Base-by-base conservation (phyloP, 1,140 invertebrate genomes). In the Euborellia annulipes region DNA sequence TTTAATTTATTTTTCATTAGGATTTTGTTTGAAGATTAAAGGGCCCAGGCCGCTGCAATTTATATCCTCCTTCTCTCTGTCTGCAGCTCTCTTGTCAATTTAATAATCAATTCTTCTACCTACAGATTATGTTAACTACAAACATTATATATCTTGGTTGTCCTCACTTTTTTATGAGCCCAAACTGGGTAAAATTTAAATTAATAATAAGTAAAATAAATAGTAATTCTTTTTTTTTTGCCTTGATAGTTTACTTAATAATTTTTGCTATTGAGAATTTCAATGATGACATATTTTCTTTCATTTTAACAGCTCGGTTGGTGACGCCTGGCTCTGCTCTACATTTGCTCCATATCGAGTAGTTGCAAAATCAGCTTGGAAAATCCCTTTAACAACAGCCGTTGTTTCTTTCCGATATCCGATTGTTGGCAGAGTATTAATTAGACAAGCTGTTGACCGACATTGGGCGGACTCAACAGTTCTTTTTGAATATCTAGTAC, bases 341-440 rank as follows among this genome's bases (percentile, higher is more conserved):
- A 70, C 70, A 2, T 65, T 87, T 14, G 61, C 65, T 3, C 67
- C 72, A 21, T 84, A 84, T 56, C 68, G 76, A 52, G 60, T 62
- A 2, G 69, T 36, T 27, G 11, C 34, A 32, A 16, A 11, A 37
- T 13, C 46, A 77, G 51, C 75, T 72, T n/a, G 60, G 71, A 41
- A 82, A 62, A 75, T 76, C 40, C 71, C 72, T 45, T 78, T 85
- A 63, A 66, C 71, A 22, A 82, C 80, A 1, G 80, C 80, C 0
- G 69, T 82, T 67, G 79, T 79, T 1, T 65, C 79, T 17, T 81
- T 82, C 54, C 70, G 80, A 2, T 95, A 90, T 69, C 91, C 90
- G 0, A 71, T 93, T 13, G 87, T 90, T 9, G 90, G 91, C 1
- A 68, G 76, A 49, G 77, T 94, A 39, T 65, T 91, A 16, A 82